Conservation (phyloP, 2,888 invertebrate species). For the Chirona hameri region DNA sequence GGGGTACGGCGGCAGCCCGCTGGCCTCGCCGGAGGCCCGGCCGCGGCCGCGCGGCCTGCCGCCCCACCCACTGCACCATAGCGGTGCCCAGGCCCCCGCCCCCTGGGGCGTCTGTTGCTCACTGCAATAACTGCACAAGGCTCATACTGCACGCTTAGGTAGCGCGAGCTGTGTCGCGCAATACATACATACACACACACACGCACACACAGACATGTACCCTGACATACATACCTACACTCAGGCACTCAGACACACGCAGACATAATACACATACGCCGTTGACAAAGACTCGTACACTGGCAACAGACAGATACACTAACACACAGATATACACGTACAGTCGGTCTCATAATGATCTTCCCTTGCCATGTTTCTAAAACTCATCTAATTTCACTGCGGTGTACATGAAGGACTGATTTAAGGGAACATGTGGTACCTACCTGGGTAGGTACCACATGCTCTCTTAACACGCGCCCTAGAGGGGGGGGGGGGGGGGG, state of each 20-base stretch:
- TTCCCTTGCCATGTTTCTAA: too few relatives aligned
- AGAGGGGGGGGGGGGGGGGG: too few relatives aligned
- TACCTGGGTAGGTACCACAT: too few relatives aligned
- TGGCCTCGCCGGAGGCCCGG: neutral
- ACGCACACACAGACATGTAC: neutral
- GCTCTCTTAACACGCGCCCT: too few relatives aligned
- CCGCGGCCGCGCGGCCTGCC: neutral
- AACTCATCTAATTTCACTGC: too few relatives aligned
- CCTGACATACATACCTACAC: neutral
- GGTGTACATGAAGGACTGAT: too few relatives aligned
- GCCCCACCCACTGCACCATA: neutral
- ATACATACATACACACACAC: neutral
- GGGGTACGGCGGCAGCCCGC: constrained; percentile 7
- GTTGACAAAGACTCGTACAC: too few relatives aligned
- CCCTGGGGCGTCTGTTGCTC: constrained; percentile 24
- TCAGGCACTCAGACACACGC: neutral
- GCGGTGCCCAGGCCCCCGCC: neutral
- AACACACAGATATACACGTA: too few relatives aligned
- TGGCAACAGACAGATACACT: too few relatives aligned
- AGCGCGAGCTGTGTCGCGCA: neutral
- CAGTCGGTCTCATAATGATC: too few relatives aligned
- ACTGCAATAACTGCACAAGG: constrained; percentile 23
- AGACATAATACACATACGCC: neutral
- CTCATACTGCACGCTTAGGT: neutral
- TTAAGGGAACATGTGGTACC: too few relatives aligned